Evolutionary conservation across 2,888 invertebrate genomes (phyloP), one percentile per base, ranked within the genome.

Genomic region (Chrysomela aeneicollis): DNA sequence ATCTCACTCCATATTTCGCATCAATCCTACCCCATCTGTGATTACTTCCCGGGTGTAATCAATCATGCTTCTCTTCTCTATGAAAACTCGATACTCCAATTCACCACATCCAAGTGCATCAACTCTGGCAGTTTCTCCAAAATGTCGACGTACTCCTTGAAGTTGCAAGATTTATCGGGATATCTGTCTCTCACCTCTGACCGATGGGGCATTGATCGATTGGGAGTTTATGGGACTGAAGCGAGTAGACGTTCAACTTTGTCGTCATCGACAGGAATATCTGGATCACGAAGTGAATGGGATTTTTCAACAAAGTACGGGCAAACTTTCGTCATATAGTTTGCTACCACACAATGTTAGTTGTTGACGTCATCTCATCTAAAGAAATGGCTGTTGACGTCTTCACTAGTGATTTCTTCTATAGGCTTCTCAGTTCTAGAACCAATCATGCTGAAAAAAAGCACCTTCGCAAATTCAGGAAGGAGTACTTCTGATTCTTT

Each of bases 141-240:
- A 42, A 42, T 42, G 9, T 46, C 55, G 42, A 6, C 21, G 21
- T 19, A 55, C 46, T 26, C 26, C 42, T 46, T 15, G 21, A 46
- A 57, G 46, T 57, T 57, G 42, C 42, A 46, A 22, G 42, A 57
- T 57, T 57, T 57, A 57, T 57, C 46, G 46, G 18, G 57, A 57
- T 57, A 57, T 46, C 26, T 46, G 12, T 17, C 22, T 17, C 9
- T 32, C 19, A 21, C 10, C 12, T 19, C 19, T 37, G 37, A 15
- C 42, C 32, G 55, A 55, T 21, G 55, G 21, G 57, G 46, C 46
- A 55, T 55, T 57, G 57, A 46, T 57, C 21, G 26, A 55, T 37
- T 55, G 22, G 37, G 21, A 10, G 22, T n/a, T 15, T 15, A 4
- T n/a, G 46, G 17, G 10, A 54, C 18, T 9, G 18, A 46, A 26